Evolutionary conservation across 1,140 invertebrate genomes (phyloP), one percentile per base, ranked within the genome.

Genomic region (Zaprionus inermis): DNA sequence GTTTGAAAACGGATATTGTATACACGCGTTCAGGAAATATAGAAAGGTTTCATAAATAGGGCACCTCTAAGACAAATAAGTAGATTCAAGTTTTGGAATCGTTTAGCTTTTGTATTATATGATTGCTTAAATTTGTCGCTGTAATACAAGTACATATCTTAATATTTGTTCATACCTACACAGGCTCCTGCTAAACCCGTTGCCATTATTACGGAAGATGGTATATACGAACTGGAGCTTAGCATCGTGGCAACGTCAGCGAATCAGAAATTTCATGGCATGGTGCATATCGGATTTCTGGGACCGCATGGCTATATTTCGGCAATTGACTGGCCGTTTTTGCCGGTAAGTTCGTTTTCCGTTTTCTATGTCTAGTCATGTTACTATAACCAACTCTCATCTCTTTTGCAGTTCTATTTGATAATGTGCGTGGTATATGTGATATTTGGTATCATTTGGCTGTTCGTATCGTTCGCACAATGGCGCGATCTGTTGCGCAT

Each of bases 401-500:
- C 22, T 51, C 58, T 22, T 93, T 51, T 59, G 5, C 91, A 97
- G 95, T 98, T 99, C 93, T 99, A 98, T 92, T 96, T 95, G n/a
- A 93, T 95, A 11, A 98, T 98, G 97, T 98, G 97, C 88, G 93
- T 96, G 7, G 94, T 98, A 14, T 99, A 99, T 93, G 95, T 97
- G 1, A 91, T 96, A 49, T 95, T 96, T 86, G 97, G 97, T n/a
- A 79, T 97, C 5, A 94, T 94, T 36, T 99, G 98, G 98, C 93
- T 98, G 38, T 90, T 95, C 7, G 94, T 97, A n/a, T 97, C 96
- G 18, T 96, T 96, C 71, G 93, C 96, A 72, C 96, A 97, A 91
- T 99, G 97, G 97, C 93, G 96, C 68, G 98, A 99, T 92, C 93
- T 99, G 5, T 93, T 99, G n/a, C 93, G 97, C 54, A 97, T 99